phyloP scores from a whole-genome alignment of 2,888 invertebrate species.

The Junonia oenone region DNA sequence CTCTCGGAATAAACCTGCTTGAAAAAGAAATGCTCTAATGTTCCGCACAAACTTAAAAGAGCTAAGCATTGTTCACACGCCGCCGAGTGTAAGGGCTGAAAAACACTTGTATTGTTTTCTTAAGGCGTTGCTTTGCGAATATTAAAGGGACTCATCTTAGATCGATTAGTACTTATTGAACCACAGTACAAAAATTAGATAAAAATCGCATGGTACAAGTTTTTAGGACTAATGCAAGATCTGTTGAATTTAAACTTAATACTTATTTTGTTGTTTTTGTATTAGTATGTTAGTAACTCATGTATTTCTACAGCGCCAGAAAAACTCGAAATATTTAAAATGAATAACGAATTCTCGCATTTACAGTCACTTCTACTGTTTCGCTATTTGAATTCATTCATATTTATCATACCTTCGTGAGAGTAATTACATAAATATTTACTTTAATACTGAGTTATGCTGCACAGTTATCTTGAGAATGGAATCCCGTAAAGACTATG shows the following conservation, averaged over 20 bases:
- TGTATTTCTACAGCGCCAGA: too few species aligned
- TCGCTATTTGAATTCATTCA: not conserved
- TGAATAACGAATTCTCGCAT: not conserved
- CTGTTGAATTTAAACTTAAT: too few species aligned
- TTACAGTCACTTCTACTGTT: not conserved
- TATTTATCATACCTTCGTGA: conserved; percentile 20
- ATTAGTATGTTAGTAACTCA: too few species aligned
- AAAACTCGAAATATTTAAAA: too few species aligned
- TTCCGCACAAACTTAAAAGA: conserved; percentile 7
- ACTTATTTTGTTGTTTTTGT: too few species aligned
- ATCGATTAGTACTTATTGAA: too few species aligned
- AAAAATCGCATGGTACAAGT: too few species aligned
- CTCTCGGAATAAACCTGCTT: not conserved
- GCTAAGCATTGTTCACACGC: conserved; percentile 25
- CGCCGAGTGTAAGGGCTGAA: conserved; percentile 26
- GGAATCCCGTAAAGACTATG: conserved; percentile 8
- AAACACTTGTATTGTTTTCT: conserved; percentile 14
- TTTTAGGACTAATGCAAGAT: too few species aligned
- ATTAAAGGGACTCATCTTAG: conserved; percentile 21
- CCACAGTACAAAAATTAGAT: too few species aligned
- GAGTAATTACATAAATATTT: conserved; percentile 23
- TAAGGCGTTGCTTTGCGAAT: conserved; percentile 15
- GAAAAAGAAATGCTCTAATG: not conserved
- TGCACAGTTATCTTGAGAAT: conserved; percentile 7
- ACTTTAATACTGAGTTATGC: conserved; percentile 17